phyloP scores from a whole-genome alignment of 2,888 invertebrate genomes.

The Brachycybe producta region DNA sequence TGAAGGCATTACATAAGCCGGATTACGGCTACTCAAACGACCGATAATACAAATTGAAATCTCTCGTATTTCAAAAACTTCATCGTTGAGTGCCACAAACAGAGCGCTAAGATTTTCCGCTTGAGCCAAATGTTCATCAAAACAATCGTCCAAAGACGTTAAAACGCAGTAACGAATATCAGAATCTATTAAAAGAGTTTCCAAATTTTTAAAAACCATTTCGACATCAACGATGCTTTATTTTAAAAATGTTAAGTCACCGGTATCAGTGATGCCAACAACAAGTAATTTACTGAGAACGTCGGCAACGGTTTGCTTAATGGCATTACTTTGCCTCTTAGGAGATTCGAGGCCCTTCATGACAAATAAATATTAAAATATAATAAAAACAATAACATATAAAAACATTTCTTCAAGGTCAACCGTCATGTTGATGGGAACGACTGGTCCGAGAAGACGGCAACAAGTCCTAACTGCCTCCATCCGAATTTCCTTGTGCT shows the following conservation, averaged over 20 bases:
- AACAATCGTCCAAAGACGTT: constrained; percentile 75
- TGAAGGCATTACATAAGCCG: constrained; percentile 96
- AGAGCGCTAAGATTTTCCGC: constrained; percentile 86
- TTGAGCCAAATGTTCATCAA: constrained; percentile 90
- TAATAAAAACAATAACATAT: constrained; percentile 3
- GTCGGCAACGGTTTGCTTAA: constrained; percentile 76
- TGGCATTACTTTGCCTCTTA: constrained; percentile 45
- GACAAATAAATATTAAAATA: constrained; percentile 4
- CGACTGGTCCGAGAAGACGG: constrained; percentile 68
- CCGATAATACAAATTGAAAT: constrained; percentile 87
- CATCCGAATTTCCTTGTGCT: constrained; percentile 77
- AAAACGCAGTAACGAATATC: constrained; percentile 88
- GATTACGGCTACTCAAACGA: constrained; percentile 81
- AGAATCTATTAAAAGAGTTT: constrained; percentile 45
- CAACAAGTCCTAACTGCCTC: constrained; percentile 93
- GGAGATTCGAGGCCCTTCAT: constrained; percentile 29
- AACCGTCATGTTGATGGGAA: constrained; percentile 36
- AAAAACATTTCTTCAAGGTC: background rate
- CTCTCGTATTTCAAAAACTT: constrained; percentile 90
- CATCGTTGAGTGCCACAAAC: constrained; percentile 92
- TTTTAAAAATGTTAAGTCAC: constrained; percentile 28
- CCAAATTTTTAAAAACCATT: background rate
- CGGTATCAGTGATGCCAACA: constrained; percentile 86
- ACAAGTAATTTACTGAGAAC: constrained; percentile 80
- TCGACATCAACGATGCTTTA: background rate